phyloP scores from a whole-genome alignment of 1,140 invertebrate species.

The Heliconius melpomene region DNA sequence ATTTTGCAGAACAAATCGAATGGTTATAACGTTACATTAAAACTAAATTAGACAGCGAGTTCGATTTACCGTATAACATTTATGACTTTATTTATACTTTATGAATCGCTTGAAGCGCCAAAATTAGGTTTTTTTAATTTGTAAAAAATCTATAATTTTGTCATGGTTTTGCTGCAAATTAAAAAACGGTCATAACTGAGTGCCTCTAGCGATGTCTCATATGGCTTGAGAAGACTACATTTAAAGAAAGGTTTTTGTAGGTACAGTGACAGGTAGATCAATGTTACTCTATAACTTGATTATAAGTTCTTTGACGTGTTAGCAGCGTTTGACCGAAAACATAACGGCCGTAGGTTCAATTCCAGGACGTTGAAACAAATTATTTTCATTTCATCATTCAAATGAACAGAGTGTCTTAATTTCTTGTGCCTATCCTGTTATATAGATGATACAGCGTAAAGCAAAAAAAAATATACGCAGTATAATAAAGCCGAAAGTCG shows the following conservation, averaged over 20 bases:
- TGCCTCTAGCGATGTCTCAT: neutral
- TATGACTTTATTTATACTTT: conserved; percentile 11
- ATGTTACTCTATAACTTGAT: no score
- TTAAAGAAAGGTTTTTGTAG: neutral
- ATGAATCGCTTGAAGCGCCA: conserved; percentile 1
- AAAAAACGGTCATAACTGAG: neutral
- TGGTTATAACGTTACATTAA: conserved; percentile 14
- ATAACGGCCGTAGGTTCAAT: no score
- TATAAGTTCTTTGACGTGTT: no score
- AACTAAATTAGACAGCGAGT: neutral
- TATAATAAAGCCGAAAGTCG: no score
- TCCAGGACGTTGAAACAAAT: no score
- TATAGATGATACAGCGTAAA: neutral
- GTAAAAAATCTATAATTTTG: conserved; percentile 1
- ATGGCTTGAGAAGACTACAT: neutral
- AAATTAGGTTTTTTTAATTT: conserved; percentile 26
- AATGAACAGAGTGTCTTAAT: no score
- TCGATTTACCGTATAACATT: conserved; percentile 1
- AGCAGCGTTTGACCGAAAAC: no score
- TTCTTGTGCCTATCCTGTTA: no score
- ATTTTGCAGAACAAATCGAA: conserved; percentile 28
- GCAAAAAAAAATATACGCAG: neutral
- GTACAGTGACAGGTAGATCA: neutral
- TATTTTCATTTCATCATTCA: no score
- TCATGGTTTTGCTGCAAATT: neutral